Evolutionary conservation across 2,113 vertebrate species (phyloP).

Genomic region (Heptranchias perlo): DNA sequence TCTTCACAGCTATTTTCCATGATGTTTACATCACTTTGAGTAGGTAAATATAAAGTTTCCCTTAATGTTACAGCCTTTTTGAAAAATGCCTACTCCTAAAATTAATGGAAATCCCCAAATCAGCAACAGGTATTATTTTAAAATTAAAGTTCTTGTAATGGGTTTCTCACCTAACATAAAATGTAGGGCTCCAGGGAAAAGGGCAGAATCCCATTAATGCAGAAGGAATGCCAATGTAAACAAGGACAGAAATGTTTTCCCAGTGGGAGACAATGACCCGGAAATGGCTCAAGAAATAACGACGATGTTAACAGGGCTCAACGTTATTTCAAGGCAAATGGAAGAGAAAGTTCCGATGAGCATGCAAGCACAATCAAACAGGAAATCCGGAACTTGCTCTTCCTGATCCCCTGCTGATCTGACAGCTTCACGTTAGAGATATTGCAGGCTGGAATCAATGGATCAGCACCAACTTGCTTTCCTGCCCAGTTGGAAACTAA

Average conservation of each 20-base stretch:
- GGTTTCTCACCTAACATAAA: neutral
- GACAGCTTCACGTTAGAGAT: too few species aligned
- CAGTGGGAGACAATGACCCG: neutral
- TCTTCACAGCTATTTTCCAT: neutral
- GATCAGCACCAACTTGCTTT: too few species aligned
- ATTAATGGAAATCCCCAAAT: slow-evolving; percentile 2
- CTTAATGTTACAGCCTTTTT: neutral
- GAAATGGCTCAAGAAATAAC: too few species aligned
- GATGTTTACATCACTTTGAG: neutral
- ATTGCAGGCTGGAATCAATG: too few species aligned
- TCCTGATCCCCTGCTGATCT: too few species aligned
- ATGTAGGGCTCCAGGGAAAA: neutral
- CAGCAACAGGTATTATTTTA: neutral
- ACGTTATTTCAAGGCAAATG: too few species aligned
- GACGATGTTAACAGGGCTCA: too few species aligned
- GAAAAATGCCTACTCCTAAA: neutral
- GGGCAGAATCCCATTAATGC: neutral
- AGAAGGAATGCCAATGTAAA: neutral
- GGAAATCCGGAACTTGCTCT: too few species aligned
- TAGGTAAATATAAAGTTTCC: neutral
- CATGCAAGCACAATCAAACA: too few species aligned
- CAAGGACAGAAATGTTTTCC: neutral
- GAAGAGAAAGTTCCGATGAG: too few species aligned
- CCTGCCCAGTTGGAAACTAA: too few species aligned
- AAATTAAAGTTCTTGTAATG: neutral